Evolutionary conservation across 2,888 invertebrate species (phyloP).

Genomic region (Timandra comae): DNA sequence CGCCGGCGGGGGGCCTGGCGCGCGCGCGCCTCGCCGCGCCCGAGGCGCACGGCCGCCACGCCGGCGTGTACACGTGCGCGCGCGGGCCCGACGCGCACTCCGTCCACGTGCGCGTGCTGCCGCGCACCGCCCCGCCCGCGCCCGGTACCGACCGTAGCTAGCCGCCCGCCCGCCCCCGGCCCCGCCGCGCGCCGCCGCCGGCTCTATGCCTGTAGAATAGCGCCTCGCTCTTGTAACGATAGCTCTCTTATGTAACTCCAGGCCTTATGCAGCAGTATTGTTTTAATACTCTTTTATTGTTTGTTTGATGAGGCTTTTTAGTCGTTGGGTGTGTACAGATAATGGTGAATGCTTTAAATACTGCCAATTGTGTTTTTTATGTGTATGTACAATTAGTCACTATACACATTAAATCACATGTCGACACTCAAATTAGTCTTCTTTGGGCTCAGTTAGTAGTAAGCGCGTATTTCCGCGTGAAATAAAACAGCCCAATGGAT

Average conservation of each 20-base stretch:
- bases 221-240: not conserved
- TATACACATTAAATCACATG: too few relatives aligned
- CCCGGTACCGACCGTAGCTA: slow-evolving; percentile 15
- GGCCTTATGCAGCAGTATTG: not conserved
- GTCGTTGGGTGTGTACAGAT: too few relatives aligned
- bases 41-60: slow-evolving; percentile 43
- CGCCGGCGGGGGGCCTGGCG: slow-evolving; percentile 31
- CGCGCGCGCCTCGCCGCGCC: slow-evolving; percentile 37
- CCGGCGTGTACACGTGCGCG: slow-evolving; percentile 52
- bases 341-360: too few relatives aligned
- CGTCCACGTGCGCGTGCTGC: slow-evolving; percentile 41
- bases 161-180: slow-evolving; percentile 22
- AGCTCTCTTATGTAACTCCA: not conserved
- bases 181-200: slow-evolving; percentile 15
- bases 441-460: too few relatives aligned
- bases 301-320: too few relatives aligned
- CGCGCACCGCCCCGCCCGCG: slow-evolving; percentile 14
- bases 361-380: not conserved
- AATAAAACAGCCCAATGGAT: too few relatives aligned
- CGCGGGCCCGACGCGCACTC: slow-evolving; percentile 32
- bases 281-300: too few relatives aligned
- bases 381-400: too few relatives aligned
- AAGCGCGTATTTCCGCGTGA: too few relatives aligned
- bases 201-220: slow-evolving; percentile 3
- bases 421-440: too few relatives aligned